phyloP scores from a whole-genome alignment of 2,113 vertebrate genomes.

The Recurvirostra avosetta region DNA sequence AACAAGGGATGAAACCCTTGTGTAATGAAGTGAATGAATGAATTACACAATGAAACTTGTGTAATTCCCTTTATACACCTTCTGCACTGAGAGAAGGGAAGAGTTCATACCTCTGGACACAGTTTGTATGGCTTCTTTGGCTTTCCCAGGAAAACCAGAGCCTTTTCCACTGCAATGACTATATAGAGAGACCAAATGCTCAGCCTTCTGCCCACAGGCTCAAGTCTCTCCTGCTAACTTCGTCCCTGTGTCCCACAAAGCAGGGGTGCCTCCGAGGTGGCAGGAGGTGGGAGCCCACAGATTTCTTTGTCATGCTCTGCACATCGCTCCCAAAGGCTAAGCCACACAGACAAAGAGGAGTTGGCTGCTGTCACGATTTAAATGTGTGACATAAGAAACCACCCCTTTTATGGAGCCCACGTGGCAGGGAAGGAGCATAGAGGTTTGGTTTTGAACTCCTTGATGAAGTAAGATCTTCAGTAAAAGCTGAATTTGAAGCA shows the following conservation, averaged over 20 bases:
- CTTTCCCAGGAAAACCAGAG: not conserved
- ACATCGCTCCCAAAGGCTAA: not conserved
- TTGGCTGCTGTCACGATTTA: not conserved
- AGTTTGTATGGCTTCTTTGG: not conserved
- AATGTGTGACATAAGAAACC: not conserved
- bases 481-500: not conserved
- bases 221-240: not conserved
- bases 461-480: not conserved
- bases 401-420: not conserved
- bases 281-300: not conserved
- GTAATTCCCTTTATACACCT: not conserved
- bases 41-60: not conserved
- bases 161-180: not conserved
- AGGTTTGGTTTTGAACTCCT: not conserved
- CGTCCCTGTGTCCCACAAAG: fast-evolving
- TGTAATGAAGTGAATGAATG: too few relatives aligned
- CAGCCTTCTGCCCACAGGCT: not conserved
- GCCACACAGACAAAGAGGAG: not conserved
- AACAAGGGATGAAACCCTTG: not conserved
- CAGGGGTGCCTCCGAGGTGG: not conserved
- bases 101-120: not conserved
- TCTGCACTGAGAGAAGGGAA: not conserved
- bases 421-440: not conserved
- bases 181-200: fast-evolving
- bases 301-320: not conserved